Conservation (phyloP, 2,888 invertebrate genomes). For the Harpalus rubripes region DNA sequence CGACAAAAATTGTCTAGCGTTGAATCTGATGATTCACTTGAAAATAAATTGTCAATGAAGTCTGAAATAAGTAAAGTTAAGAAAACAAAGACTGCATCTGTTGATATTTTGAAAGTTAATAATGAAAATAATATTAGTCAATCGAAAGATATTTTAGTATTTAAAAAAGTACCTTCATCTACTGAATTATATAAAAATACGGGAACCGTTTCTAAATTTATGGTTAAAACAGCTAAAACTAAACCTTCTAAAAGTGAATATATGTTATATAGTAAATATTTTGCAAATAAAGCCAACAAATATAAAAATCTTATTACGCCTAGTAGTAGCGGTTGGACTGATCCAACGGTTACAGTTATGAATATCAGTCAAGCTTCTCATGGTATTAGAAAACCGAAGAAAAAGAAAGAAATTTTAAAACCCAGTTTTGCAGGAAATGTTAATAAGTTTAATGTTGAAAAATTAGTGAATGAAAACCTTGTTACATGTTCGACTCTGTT, state of each 20-base stretch:
- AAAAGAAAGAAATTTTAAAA: constrained; percentile 39
- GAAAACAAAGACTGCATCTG: neutral
- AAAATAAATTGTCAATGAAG: constrained; percentile 13
- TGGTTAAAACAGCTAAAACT: constrained; percentile 18
- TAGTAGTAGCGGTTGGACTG: constrained; percentile 47
- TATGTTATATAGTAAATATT: constrained; percentile 4
- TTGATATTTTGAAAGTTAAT: constrained; percentile 9
- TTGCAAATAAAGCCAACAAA: constrained; percentile 33
- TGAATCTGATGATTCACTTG: constrained; percentile 11
- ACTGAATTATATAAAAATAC: neutral
- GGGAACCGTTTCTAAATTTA: constrained; percentile 41
- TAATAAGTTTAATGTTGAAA: constrained; percentile 30
- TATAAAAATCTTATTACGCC: constrained; percentile 55
- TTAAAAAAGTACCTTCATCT: neutral
- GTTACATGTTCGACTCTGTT: neutral
- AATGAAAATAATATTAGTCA: constrained; percentile 15
- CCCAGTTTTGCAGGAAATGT: constrained; percentile 31
- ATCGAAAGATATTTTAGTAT: neutral
- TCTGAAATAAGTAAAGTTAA: neutral
- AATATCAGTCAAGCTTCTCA: constrained; percentile 25
- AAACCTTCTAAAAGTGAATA: constrained; percentile 54
- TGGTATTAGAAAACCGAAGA: constrained; percentile 49
- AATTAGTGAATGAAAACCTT: constrained; percentile 15
- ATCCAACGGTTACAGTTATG: constrained; percentile 38
- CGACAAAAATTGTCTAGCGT: constrained; percentile 6